Evolutionary conservation across 2,888 invertebrate species (phyloP).

Genomic region (Ecliptopera silaceata): DNA sequence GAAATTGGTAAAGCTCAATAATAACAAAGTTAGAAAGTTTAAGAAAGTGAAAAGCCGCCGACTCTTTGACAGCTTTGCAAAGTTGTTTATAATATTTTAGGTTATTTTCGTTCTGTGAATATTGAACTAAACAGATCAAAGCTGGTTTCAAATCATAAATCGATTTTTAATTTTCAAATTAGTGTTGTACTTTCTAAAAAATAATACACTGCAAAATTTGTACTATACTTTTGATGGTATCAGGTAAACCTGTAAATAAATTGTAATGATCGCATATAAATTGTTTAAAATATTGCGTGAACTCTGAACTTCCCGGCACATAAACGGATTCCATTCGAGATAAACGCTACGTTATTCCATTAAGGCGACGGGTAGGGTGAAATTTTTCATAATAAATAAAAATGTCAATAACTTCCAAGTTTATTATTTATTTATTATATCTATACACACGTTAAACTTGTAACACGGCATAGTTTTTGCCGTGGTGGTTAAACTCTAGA

Average conservation of each 20-base stretch:
- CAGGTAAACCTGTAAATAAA: background rate
- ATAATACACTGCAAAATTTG: background rate
- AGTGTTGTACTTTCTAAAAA: background rate
- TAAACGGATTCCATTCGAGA: slow-evolving; percentile 32
- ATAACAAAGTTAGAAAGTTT: background rate
- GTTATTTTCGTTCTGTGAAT: background rate
- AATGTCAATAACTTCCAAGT: too few relatives aligned
- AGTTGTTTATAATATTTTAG: background rate
- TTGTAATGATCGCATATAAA: background rate
- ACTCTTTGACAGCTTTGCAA: slow-evolving; percentile 4
- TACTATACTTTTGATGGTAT: too few relatives aligned
- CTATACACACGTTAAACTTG: too few relatives aligned
- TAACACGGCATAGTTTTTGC: too few relatives aligned
- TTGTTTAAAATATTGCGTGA: slow-evolving; percentile 20
- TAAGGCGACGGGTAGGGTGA: too few relatives aligned
- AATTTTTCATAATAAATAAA: too few relatives aligned
- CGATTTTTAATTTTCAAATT: too few relatives aligned
- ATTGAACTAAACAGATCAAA: slow-evolving; percentile 1
- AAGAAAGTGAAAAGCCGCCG: background rate
- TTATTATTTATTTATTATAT: too few relatives aligned
- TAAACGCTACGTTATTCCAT: slow-evolving; percentile 37
- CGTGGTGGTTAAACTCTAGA: too few relatives aligned
- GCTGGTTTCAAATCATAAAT: too few relatives aligned
- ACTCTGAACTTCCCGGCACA: slow-evolving; percentile 29
- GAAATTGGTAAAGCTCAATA: slow-evolving; percentile 19